Percentiles rank a stretch among this genome's conserved stretches.
Evolutionary conservation across 2,113 vertebrate genomes (phyloP).

Genomic region (Myrmophylax atrothorax): DNA sequence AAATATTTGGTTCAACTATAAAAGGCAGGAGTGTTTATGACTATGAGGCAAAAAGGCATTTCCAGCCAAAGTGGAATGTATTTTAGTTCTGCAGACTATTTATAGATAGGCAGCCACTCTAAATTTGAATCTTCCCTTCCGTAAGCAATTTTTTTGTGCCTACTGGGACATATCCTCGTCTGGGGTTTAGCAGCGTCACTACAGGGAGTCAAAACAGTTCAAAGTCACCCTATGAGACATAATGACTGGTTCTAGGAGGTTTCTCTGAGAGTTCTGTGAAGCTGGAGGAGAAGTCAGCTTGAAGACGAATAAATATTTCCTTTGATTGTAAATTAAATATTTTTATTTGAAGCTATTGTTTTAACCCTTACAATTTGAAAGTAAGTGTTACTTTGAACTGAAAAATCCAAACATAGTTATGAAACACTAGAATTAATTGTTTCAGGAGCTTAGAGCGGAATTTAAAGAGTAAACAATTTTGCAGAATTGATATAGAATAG

Average conservation of each 20-base stretch:
- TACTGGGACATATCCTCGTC: neutral
- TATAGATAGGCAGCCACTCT: slow-evolving; percentile 50
- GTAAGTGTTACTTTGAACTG: neutral
- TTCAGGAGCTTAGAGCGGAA: neutral
- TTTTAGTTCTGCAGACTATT: slow-evolving; percentile 62
- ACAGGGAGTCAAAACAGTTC: neutral
- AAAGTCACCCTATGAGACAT: neutral
- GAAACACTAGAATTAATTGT: neutral
- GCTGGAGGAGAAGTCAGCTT: neutral
- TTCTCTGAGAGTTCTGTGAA: neutral
- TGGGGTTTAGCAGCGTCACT: neutral
- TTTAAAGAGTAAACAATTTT: neutral
- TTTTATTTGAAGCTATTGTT: neutral
- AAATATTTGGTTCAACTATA: slow-evolving; percentile 65
- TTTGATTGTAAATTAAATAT: neutral
- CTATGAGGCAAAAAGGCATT: slow-evolving; percentile 49
- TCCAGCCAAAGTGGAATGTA: slow-evolving; percentile 61
- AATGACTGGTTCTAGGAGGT: neutral
- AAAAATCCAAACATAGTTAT: neutral
- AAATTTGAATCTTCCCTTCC: slow-evolving; percentile 66
- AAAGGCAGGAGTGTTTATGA: slow-evolving; percentile 63
- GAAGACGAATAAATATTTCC: neutral
- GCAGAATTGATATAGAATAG: neutral
- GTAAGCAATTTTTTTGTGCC: slow-evolving; percentile 53
- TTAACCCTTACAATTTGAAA: slow-evolving; percentile 23